phyloP scores from a whole-genome alignment of 2,888 invertebrate genomes.

The Girardia tigrina region DNA sequence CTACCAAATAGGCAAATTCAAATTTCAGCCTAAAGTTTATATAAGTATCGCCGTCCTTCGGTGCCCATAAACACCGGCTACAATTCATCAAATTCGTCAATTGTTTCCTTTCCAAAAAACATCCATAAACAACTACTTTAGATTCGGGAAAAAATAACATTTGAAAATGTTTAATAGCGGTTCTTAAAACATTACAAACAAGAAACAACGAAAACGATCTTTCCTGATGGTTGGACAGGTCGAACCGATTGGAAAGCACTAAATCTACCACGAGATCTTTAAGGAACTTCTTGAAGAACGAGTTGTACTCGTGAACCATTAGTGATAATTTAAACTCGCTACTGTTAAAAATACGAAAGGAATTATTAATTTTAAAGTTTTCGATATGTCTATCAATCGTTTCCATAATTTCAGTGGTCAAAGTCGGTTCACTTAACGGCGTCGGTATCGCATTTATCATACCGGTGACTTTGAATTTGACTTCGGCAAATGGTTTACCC shows the following conservation, averaged over 20 bases:
- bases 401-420: neutral
- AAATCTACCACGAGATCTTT: neutral
- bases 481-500: neutral
- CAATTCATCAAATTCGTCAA: neutral
- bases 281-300: neutral
- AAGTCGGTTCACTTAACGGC: neutral
- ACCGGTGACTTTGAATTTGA: neutral
- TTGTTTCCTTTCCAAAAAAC: neutral
- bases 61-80: slow-evolving; percentile 9
- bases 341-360: neutral
- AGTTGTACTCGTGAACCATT: neutral
- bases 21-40: neutral
- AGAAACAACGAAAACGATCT: neutral
- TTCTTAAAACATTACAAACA: neutral
- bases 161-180: neutral
- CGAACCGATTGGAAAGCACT: neutral
- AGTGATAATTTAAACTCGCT: neutral
- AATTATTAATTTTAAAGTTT: neutral
- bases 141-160: neutral
- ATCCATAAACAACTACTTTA: neutral
- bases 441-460: neutral
- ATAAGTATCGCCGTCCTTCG: neutral
- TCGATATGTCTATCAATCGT: neutral
- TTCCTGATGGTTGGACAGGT: neutral
- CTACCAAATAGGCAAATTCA: neutral